Base-by-base conservation (phyloP, 1,140 invertebrate species). In the Marisa cornuarietis region DNA sequence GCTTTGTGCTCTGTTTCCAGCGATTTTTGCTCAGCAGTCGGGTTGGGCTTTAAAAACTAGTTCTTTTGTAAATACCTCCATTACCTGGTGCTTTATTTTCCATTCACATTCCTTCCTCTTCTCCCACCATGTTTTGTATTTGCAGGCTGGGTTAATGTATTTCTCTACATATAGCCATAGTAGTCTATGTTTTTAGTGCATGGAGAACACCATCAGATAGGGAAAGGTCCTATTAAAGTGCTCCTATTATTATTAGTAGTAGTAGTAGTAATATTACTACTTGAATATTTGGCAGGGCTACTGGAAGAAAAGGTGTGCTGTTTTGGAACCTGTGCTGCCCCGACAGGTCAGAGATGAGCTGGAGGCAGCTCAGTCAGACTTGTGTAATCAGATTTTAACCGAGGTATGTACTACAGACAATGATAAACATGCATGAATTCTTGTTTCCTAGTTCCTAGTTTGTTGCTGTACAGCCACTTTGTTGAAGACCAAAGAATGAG, bases 281-380 rank as follows among this genome's bases (percentile, higher is more conserved):
- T 52, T 54, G 68, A 52, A 66, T 76, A 24, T 62, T 71, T 78
- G 80, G 9, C 78, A 88, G 88, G 87, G 86, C 20, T 89, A 87
- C 81, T 88, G 86, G 87, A 89, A 87, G 78, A 87, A 86, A 76
- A 87, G 87, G 71, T 87, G 82, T 79, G 76, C 79, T 20, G 65
- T 87, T 13, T 76, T 87, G 75, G 84, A 84, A 51, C 81, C 82
- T 8, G n/a, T 85, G 31, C 63, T 88, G 0, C 73, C 86, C 18
- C 81, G 82, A 14, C 79, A 83, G 54, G 54, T 79, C 22, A 83
- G 82, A 79, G 66, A 79, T 1, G 62, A 86, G 71, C 79, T 89
- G 24, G 54, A 68, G 22, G 77, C 81, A 18, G 75, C 85, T 18
- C 84, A 86, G n/a, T 66, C 69, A 18, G 86, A 87, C 26, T 79